These are phyloP conservation scores for Phylloscopus trochilus DNA, from an alignment of 2,113 vertebrate species.

Conservation along the genomic window DNA sequence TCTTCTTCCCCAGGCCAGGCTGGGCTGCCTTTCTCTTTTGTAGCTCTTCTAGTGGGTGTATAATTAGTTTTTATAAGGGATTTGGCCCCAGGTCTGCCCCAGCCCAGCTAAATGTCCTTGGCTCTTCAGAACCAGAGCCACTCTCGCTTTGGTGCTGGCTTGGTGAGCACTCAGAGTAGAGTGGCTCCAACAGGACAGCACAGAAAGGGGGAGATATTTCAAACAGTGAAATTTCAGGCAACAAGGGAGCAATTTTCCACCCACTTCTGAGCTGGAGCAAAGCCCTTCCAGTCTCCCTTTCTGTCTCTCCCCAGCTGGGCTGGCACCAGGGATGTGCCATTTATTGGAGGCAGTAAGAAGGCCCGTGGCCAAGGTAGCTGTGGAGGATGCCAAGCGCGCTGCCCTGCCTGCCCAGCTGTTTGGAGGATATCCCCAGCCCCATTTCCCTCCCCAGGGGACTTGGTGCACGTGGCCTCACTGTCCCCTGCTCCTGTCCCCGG, in stretches of 20 bases:
- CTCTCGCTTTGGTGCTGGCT: not conserved
- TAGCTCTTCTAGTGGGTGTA: not conserved
- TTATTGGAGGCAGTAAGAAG: slow-evolving; percentile 14
- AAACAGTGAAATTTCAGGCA: slow-evolving; percentile 38
- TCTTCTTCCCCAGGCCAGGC: not conserved
- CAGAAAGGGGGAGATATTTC: not conserved
- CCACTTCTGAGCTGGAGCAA: slow-evolving; percentile 54
- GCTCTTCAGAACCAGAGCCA: not conserved
- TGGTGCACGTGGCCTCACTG: rapidly evolving
- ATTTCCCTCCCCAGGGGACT: not conserved
- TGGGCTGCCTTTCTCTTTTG: not conserved
- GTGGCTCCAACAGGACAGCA: not conserved
- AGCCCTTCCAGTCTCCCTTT: slow-evolving; percentile 44
- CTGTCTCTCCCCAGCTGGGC: slow-evolving; percentile 32
- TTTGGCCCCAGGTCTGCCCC: slow-evolving; percentile 32
- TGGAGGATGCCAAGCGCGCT: not conserved
- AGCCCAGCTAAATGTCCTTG: not conserved
- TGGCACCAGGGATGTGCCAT: slow-evolving; percentile 17
- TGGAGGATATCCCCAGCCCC: not conserved
- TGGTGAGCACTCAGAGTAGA: slow-evolving; percentile 5
- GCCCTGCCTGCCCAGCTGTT: not conserved
- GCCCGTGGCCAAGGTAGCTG: slow-evolving; percentile 31
- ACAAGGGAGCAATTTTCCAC: slow-evolving; percentile 58
- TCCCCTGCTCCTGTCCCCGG: not conserved
- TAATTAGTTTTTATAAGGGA: not conserved